Conservation (phyloP, 2,113 vertebrate species). For the Callopanchax toddi region DNA sequence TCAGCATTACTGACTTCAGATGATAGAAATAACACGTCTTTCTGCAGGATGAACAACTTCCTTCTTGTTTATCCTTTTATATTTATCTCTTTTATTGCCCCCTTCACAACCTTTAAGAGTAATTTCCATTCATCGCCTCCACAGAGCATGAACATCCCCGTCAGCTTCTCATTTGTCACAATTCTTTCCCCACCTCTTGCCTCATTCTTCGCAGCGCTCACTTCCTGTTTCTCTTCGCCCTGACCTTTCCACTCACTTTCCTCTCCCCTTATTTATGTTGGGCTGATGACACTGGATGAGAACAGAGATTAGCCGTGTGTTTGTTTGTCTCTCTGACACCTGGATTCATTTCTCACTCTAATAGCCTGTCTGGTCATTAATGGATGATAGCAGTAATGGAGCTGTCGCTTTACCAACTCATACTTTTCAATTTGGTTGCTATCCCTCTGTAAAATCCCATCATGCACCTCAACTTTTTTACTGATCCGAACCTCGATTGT, state of each 20-base stretch:
- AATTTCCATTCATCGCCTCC: conserved; percentile 17
- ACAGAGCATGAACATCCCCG: background rate
- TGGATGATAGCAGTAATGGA: conserved; percentile 61
- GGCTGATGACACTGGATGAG: conserved; percentile 50
- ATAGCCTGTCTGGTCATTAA: conserved; percentile 63
- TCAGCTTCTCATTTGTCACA: conserved; percentile 16
- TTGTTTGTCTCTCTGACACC: conserved; percentile 57
- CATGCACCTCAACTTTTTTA: background rate
- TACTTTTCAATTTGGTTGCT: conserved; percentile 19
- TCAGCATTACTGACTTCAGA: no score
- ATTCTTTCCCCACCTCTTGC: background rate
- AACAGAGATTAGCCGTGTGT: conserved; percentile 58
- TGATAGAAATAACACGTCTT: conserved; percentile 1
- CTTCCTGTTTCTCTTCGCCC: conserved; percentile 3
- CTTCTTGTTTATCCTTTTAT: background rate
- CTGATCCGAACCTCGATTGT: background rate
- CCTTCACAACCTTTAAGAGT: conserved; percentile 11
- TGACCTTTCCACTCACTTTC: conserved; percentile 46
- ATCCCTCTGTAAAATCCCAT: conserved; percentile 5
- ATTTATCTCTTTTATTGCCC: background rate
- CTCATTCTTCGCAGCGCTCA: background rate
- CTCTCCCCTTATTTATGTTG: conserved; percentile 32
- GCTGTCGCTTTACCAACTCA: conserved; percentile 58
- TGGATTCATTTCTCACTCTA: conserved; percentile 66
- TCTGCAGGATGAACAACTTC: background rate